phyloP scores from a whole-genome alignment of 2,888 invertebrate species.

The Ormyrus rosae region DNA sequence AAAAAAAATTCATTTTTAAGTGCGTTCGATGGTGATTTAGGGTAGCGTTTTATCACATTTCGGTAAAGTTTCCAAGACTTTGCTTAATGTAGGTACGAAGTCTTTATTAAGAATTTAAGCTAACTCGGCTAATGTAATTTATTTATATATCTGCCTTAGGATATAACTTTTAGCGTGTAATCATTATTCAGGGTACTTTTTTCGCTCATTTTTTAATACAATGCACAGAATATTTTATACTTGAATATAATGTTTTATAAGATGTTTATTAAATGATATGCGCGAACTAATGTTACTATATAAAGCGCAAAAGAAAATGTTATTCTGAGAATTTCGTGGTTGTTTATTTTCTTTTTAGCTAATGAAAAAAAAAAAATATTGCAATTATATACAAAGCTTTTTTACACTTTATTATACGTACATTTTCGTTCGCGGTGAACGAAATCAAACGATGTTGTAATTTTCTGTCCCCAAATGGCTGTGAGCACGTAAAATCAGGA shows the following conservation, averaged over 20 bases:
- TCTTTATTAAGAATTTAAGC: constrained; percentile 35
- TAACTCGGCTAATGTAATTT: constrained; percentile 45
- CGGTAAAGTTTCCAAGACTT: constrained; percentile 34
- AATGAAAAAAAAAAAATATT: constrained; percentile 16
- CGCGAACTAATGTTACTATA: constrained; percentile 28
- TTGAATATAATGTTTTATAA: constrained; percentile 40
- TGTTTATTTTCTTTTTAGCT: constrained; percentile 36
- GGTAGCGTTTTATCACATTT: constrained; percentile 30
- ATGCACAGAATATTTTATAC: constrained; percentile 48
- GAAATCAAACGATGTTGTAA: constrained; percentile 43
- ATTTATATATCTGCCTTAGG: constrained; percentile 43
- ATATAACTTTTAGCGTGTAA: constrained; percentile 46
- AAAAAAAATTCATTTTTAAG: constrained; percentile 19
- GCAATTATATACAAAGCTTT: constrained; percentile 37
- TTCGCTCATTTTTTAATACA: constrained; percentile 40
- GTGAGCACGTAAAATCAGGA: constrained; percentile 51
- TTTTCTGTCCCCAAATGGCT: constrained; percentile 54
- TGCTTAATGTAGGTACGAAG: not conserved
- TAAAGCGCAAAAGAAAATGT: not conserved
- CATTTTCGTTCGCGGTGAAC: constrained; percentile 30
- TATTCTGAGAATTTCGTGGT: constrained; percentile 40
- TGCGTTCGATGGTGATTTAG: constrained; percentile 44
- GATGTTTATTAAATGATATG: constrained; percentile 22
- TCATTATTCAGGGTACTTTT: constrained; percentile 55
- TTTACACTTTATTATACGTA: constrained; percentile 35